Base-by-base conservation (phyloP, 2,797 vertebrate species). In the Phataginus tetradactyla region DNA sequence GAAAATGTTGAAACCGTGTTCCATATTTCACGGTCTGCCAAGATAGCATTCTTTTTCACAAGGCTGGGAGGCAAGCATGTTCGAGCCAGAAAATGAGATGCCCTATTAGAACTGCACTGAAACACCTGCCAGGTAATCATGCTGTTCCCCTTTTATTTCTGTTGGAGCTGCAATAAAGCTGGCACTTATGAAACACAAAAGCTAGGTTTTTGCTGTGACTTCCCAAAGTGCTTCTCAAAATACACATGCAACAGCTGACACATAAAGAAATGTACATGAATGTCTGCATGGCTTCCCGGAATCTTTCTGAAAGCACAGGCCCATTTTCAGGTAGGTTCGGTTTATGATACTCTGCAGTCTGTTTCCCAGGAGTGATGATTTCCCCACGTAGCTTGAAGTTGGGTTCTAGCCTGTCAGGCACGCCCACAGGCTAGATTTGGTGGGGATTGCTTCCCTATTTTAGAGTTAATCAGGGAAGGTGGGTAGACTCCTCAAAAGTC, bases 61-160 rank as follows among this genome's bases (percentile, higher is more conserved):
- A 29, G 59, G 29, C 45, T 51, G 29, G 37, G 61, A 93, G 61
- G 80, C 42, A 81, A 63, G 25, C 66, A 4, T 12, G 27, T 57
- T 83, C 49, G 39, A 83, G 39, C 66, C 59, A 42, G 85, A 83
- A 78, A 94, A 71, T 1, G 12, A 90, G 77, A 90, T 10, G 23
- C n/a, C 59, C 81, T 57, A 68, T 77, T 68, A 84, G 49, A 96
- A 71, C 55, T 5, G 10, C 32, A 37, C 51, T 27, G 81, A 25
- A 79, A 75, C 87, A 37, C 93, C 96, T 88, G 84, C 96, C 14
- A 81, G 77, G 63, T 95, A 95, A 95, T 74, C 90, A 94, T 12
- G 57, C 69, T 55, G 32, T 59, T 94, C 94, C 77, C 85, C 87
- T 89, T 93, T 95, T 93, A 91, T 96, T 97, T 90, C 75, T 93